A percentile compares a stretch with the other conserved stretches of the same genome.
These are phyloP conservation scores for Leptopilina boulardi DNA, from an alignment of 1,140 invertebrate genomes.

Conservation along the genomic window DNA sequence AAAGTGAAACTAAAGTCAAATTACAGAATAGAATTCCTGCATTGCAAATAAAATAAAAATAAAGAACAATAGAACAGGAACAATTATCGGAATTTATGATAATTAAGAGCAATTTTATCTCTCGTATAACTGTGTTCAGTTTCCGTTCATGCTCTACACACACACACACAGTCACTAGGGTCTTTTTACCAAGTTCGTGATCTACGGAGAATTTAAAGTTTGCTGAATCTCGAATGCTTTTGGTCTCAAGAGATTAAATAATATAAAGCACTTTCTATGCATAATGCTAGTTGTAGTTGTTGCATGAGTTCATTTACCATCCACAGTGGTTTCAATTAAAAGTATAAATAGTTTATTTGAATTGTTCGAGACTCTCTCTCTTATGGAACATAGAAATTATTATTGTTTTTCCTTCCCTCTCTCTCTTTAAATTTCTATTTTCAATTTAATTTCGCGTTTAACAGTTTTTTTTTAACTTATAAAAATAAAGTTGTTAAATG, in stretches of 20 bases:
- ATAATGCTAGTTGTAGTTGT: conserved; percentile 13
- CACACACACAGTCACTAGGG: neutral
- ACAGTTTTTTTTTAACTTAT: too few species aligned
- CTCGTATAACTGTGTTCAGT: neutral
- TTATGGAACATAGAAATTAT: neutral
- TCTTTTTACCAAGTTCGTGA: neutral
- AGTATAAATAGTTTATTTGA: conserved; percentile 10
- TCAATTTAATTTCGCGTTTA: too few species aligned
- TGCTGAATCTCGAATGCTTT: neutral
- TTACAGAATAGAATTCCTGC: too few species aligned
- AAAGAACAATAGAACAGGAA: too few species aligned
- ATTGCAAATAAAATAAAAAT: too few species aligned
- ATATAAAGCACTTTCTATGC: conserved; percentile 17
- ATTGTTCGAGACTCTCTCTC: neutral
- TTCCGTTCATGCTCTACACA: neutral
- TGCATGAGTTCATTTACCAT: conserved; percentile 6
- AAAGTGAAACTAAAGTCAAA: too few species aligned
- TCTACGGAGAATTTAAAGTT: conserved; percentile 7
- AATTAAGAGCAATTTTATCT: too few species aligned
- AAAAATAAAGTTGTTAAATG: neutral
- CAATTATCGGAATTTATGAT: neutral
- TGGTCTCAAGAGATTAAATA: neutral
- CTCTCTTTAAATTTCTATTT: neutral
- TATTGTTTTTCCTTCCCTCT: neutral
- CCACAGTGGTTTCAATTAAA: conserved; percentile 13